phyloP scores from a whole-genome alignment of 2,888 invertebrate genomes.

The Dicyrtoma fusca region DNA sequence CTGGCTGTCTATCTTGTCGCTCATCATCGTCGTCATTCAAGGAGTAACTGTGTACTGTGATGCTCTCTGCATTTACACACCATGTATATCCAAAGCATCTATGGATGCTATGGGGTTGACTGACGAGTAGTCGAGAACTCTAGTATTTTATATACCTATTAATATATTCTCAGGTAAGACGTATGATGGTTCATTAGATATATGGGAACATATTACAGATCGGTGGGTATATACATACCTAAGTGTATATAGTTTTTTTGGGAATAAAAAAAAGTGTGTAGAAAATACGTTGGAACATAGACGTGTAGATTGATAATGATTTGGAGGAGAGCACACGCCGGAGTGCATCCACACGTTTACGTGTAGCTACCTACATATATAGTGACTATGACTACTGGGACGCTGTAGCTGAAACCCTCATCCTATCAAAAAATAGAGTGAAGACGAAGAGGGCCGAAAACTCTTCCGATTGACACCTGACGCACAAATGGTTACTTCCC shows the following conservation, averaged over 20 bases:
- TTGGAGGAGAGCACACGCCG: conserved; percentile 24
- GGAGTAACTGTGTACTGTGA: background rate
- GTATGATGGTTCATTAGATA: too few species aligned
- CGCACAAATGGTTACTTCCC: conserved; percentile 48
- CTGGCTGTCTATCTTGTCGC: conserved; percentile 33
- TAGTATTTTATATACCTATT: too few species aligned
- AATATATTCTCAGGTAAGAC: too few species aligned
- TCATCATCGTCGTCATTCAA: conserved; percentile 34
- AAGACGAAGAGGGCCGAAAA: conserved; percentile 20
- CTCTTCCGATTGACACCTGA: conserved; percentile 56
- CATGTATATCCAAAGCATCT: background rate
- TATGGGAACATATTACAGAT: too few species aligned
- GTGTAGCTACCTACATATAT: too few species aligned
- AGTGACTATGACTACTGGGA: background rate
- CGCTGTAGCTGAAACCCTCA: conserved; percentile 9
- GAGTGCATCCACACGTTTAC: conserved; percentile 8
- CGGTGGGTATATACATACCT: background rate
- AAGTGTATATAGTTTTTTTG: background rate
- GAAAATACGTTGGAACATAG: background rate
- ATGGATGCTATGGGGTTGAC: too few species aligned
- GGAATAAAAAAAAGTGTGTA: background rate
- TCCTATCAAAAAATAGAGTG: conserved; percentile 24
- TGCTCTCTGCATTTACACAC: background rate
- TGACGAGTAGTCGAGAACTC: too few species aligned
- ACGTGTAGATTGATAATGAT: background rate